Percentiles rank a stretch among this genome's conserved stretches.
Conservation (phyloP, 2,113 vertebrate genomes). For the Micromys minutus region DNA sequence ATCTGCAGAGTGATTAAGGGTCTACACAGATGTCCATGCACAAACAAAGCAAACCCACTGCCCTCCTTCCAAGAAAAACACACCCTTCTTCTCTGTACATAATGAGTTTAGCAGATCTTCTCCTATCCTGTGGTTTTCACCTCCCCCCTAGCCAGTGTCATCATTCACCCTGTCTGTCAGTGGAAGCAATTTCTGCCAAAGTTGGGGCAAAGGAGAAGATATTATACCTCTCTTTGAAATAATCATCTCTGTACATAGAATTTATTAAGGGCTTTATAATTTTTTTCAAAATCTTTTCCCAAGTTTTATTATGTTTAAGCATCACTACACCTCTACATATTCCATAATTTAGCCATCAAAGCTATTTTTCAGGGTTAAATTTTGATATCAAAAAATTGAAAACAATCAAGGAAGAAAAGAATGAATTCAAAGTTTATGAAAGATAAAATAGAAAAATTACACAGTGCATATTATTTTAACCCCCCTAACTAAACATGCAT, state of each 20-base stretch:
- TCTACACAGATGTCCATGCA: not conserved
- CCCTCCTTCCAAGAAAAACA: not conserved
- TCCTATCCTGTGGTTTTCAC: not conserved
- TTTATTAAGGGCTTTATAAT: not conserved
- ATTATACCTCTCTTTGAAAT: not conserved
- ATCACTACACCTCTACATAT: not conserved
- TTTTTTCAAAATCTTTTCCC: not conserved
- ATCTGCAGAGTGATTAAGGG: slow-evolving; percentile 26
- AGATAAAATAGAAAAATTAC: slow-evolving; percentile 20
- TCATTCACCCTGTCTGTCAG: slow-evolving; percentile 6
- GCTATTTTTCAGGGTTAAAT: not conserved
- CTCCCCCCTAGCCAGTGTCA: not conserved
- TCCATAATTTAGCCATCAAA: not conserved
- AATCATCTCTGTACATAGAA: not conserved
- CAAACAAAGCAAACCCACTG: slow-evolving; percentile 27
- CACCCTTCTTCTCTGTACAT: not conserved
- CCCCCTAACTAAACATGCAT: not conserved
- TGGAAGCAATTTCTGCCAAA: not conserved
- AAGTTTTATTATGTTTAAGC: not conserved
- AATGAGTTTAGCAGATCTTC: slow-evolving; percentile 16
- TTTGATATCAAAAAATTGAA: not conserved
- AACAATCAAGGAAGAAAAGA: not conserved
- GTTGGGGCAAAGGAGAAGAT: slow-evolving; percentile 8
- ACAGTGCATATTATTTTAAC: not conserved
- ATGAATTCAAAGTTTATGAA: not conserved